Evolutionary conservation across 2,888 invertebrate genomes (phyloP).

Genomic region (Parnassius mnemosyne): DNA sequence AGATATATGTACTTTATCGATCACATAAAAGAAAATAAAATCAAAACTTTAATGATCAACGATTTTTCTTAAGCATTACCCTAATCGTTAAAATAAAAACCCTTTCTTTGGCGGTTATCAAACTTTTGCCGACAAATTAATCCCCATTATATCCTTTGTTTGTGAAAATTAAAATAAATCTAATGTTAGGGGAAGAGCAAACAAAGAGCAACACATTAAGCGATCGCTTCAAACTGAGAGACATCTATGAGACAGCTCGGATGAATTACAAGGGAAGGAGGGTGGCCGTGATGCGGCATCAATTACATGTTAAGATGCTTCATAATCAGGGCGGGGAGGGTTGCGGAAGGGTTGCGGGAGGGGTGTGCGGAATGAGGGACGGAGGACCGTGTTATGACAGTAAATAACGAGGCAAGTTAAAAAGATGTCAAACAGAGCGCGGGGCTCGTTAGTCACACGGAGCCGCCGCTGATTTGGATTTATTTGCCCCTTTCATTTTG

Average conservation of each 20-base stretch:
- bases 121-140: no score
- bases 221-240: background rate
- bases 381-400: constrained; percentile 42
- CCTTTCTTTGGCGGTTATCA: no score
- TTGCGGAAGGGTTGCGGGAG: constrained; percentile 5
- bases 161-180: background rate
- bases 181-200: background rate
- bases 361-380: constrained; percentile 3
- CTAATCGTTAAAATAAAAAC: no score
- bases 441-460: constrained; percentile 14
- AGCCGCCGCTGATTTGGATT: constrained; percentile 8
- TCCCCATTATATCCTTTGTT: no score
- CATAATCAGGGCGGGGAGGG: constrained; percentile 4
- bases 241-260: constrained; percentile 12
- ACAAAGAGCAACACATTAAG: constrained; percentile 5
- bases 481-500: constrained; percentile 1
- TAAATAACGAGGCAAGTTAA: constrained; percentile 48
- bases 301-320: constrained; percentile 19
- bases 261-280: constrained; percentile 21
- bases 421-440: constrained; percentile 47
- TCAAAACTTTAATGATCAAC: no score
- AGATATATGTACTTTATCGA: no score
- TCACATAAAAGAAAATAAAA: no score
- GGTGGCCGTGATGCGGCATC: constrained; percentile 27
- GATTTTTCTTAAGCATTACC: no score